A percentile compares a stretch with the other conserved stretches of the same genome.
Evolutionary conservation across 2,113 vertebrate species (phyloP).

Genomic region (Phoenicopterus ruber): DNA sequence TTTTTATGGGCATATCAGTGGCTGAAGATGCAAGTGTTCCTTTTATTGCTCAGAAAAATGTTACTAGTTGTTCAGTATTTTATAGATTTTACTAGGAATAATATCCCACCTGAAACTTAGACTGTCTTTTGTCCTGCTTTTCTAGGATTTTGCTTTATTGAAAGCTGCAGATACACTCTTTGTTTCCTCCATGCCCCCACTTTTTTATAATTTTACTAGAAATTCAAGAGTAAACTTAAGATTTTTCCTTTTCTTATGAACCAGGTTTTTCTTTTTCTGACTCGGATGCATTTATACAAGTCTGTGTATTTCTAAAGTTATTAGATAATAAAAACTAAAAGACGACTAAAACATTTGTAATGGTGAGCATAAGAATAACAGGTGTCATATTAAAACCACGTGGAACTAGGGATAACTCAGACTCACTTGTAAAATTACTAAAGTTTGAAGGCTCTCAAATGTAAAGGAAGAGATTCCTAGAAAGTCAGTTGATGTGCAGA

Average conservation of each 20-base stretch:
- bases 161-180: neutral
- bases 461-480: neutral
- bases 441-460: neutral
- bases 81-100: neutral
- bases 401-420: neutral
- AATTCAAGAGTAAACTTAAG: neutral
- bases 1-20: neutral
- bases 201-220: neutral
- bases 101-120: neutral
- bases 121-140: neutral
- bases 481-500: neutral
- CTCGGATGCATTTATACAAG: neutral
- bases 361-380: neutral
- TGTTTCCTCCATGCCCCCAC: neutral
- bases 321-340: neutral
- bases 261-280: neutral
- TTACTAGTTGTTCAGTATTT: neutral
- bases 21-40: neutral
- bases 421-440: neutral
- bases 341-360: neutral
- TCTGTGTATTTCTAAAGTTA: neutral
- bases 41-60: neutral
- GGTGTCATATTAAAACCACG: neutral
- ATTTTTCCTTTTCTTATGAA: neutral
- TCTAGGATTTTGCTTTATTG: neutral